Conservation (phyloP, 2,113 vertebrate genomes). For the Elanus axillaris region DNA sequence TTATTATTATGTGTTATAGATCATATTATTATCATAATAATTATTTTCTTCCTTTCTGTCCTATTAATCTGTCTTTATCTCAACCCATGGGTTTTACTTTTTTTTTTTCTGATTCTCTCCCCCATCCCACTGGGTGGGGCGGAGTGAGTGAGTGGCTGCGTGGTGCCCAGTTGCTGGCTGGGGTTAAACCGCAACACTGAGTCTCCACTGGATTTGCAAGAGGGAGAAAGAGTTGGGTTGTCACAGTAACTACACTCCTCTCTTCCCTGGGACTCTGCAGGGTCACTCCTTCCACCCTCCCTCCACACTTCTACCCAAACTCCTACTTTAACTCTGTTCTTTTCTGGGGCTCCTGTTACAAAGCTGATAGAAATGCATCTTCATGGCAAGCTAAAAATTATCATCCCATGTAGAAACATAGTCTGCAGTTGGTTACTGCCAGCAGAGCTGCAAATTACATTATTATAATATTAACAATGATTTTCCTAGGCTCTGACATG, state of each 20-base stretch:
- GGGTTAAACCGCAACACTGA: neutral
- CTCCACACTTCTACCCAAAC: neutral
- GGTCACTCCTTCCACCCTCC: neutral
- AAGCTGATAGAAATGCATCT: neutral
- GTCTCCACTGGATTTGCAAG: neutral
- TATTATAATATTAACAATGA: neutral
- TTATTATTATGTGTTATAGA: too few relatives aligned
- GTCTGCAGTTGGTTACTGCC: neutral
- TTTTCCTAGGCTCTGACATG: neutral
- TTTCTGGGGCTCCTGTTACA: neutral
- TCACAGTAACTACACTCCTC: neutral
- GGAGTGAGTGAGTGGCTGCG: too few relatives aligned
- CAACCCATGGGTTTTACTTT: too few relatives aligned
- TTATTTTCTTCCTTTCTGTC: too few relatives aligned
- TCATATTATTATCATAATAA: too few relatives aligned
- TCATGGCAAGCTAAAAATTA: neutral
- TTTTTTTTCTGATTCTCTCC: too few relatives aligned
- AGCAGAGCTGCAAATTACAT: slow-evolving; percentile 1
- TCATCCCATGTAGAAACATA: neutral
- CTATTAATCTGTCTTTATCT: too few relatives aligned
- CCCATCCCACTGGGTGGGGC: too few relatives aligned
- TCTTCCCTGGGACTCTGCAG: neutral
- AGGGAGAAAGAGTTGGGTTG: neutral
- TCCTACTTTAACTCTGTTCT: neutral
- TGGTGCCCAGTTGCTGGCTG: too few relatives aligned